Evolutionary conservation across 2,888 invertebrate species (phyloP), one percentile per base, ranked within the genome.

Genomic region (Allygus modestus): DNA sequence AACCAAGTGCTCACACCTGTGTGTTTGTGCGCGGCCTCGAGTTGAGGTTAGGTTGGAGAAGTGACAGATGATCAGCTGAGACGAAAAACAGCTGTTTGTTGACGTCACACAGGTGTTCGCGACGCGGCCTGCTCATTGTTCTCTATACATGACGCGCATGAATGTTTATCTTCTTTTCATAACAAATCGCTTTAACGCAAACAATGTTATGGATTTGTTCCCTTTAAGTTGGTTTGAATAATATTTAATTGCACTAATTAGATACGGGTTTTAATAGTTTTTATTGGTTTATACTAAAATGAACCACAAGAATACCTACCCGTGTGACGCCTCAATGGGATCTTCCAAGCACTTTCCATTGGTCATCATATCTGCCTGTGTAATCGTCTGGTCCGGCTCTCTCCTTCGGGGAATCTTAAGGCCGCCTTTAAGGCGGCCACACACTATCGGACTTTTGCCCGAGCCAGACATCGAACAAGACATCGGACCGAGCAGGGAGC

Each of bases 101-200:
- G 65, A 65, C 65, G 65, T 65, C 65, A 65, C 65, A 65, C 65
- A 65, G 65, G 65, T 65, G 65, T 65, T 20, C 65, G 28, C 65
- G 5, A 23, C 1, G 0, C 5, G 20, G 20, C 20, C 2, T 9
- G 20, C 7, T 54, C 23, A 54, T 23, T 28, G 65, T 65, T 65
- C 28, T 23, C 65, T n/a, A 65, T 65, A 17, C 54, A 28, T 65
- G 65, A 65, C 65, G 65, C 65, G 28, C 26, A 31, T 23, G 15
- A 28, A 9, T 65, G 65, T 65, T 65, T 65, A 28, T 65, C 65
- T 4, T 1, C 9, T 46, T n/a, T n/a, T n/a, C 12, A 51, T 51
- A 11, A 51, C 9, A 17, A 51, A 51, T 51, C n/a, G 51, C 15
- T 51, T 51, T 51, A 4, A 51, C 12, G 51, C 17, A 51, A 51